These are phyloP conservation scores for Microplitis deprimator DNA, from an alignment of 2,888 invertebrate genomes.

Conservation along the genomic window DNA sequence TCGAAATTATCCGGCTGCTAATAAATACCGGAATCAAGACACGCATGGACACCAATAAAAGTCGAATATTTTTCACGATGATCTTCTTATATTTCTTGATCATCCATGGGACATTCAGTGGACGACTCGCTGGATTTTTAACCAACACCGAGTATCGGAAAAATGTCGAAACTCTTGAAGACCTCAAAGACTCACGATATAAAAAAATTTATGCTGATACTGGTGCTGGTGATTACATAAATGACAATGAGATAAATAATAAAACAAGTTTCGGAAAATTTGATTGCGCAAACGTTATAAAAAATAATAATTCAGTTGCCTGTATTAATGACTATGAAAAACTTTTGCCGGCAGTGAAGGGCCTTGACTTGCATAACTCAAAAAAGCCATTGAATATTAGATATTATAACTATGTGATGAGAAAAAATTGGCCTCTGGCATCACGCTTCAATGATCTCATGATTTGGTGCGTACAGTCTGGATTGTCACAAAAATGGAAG, in stretches of 20 bases:
- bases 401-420: not conserved
- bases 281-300: not conserved
- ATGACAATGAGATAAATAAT: not conserved
- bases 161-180: not conserved
- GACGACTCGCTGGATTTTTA: conserved; percentile 3
- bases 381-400: not conserved
- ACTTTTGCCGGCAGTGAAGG: not conserved
- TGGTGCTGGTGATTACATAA: not conserved
- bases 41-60: not conserved
- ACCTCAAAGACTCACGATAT: conserved; percentile 7
- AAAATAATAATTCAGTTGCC: not conserved
- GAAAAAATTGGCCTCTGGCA: conserved; percentile 2
- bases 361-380: not conserved
- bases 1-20: conserved; percentile 11
- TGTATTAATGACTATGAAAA: not conserved
- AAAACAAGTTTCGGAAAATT: not conserved
- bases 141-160: not conserved
- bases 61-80: conserved; percentile 10
- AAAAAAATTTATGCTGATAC: not conserved
- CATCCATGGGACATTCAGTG: conserved; percentile 16
- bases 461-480: too few species aligned
- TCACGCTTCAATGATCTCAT: not conserved
- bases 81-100: conserved; percentile 24
- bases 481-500: too few species aligned
- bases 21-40: conserved; percentile 8